A percentile compares a stretch with the other conserved stretches of the same genome.
Evolutionary conservation across 2,888 invertebrate genomes (phyloP).

Genomic region (Melanophora roralis): DNA sequence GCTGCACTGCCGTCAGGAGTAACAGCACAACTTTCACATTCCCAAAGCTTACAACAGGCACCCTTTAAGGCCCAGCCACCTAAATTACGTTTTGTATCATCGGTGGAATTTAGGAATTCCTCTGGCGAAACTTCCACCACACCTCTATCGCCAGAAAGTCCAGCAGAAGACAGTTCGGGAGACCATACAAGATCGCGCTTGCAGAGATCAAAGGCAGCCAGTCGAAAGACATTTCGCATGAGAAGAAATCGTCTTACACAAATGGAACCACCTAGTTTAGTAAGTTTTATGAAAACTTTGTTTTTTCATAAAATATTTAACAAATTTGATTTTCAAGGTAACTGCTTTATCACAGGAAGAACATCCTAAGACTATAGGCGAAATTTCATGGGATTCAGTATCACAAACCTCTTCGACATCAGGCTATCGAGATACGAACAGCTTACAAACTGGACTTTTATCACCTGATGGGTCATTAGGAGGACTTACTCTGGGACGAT

Average conservation of each 20-base stretch:
- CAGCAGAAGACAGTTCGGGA: constrained; percentile 83
- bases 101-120: constrained; percentile 88
- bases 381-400: constrained; percentile 88
- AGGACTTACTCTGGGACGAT: constrained; percentile 83
- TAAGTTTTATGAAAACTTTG: constrained; percentile 65
- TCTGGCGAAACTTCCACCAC: constrained; percentile 88
- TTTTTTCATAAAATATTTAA: no score
- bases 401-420: constrained; percentile 92
- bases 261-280: constrained; percentile 80
- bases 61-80: constrained; percentile 79
- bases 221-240: constrained; percentile 94
- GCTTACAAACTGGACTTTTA: constrained; percentile 76
- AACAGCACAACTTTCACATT: constrained; percentile 77
- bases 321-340: constrained; percentile 61
- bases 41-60: constrained; percentile 76
- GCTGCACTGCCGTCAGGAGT: constrained; percentile 72
- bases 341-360: constrained; percentile 68
- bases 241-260: constrained; percentile 84
- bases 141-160: constrained; percentile 86
- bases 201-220: constrained; percentile 95
- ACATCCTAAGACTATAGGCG: constrained; percentile 77
- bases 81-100: constrained; percentile 88
- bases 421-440: constrained; percentile 86
- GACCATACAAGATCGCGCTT: constrained; percentile 82
- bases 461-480: constrained; percentile 79